phyloP scores from a whole-genome alignment of 2,113 vertebrate genomes.

The Salvelinus namaycush region DNA sequence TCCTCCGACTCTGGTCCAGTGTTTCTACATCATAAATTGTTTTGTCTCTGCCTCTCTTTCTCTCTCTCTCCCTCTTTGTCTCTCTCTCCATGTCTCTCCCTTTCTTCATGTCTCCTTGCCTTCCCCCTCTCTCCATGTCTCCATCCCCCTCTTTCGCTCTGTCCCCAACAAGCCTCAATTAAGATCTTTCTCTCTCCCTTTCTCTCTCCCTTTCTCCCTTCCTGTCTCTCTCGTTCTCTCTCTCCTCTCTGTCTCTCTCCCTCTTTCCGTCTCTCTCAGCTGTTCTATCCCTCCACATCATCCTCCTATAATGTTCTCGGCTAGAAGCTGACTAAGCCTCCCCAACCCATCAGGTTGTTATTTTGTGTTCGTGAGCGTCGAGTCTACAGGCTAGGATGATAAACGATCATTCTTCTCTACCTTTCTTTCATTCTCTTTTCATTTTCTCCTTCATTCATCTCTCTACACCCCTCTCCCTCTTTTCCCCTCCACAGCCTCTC shows the following conservation, averaged over 20 bases:
- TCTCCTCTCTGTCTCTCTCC: not conserved
- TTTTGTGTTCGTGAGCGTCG: conserved; percentile 53
- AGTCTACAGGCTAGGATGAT: conserved; percentile 62
- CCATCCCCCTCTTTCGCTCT: no score
- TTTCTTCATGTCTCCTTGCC: not conserved
- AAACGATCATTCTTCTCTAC: conserved; percentile 66
- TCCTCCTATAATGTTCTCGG: conserved; percentile 58
- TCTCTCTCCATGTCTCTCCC: not conserved
- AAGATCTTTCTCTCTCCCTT: no score
- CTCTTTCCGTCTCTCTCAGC: conserved; percentile 22
- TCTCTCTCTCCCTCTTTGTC: no score
- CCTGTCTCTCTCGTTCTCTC: not conserved
- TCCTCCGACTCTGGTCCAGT: conserved; percentile 17
- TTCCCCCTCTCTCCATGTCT: not conserved
- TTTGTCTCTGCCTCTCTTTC: conserved; percentile 1
- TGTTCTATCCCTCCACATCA: conserved; percentile 61
- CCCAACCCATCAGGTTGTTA: conserved; percentile 66
- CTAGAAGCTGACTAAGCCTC: conserved; percentile 68
- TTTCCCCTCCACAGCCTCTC: conserved; percentile 44
- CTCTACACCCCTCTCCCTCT: not conserved
- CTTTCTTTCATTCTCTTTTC: conserved; percentile 64
- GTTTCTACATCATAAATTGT: not conserved
- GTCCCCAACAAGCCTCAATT: no score
- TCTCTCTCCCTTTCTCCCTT: no score
- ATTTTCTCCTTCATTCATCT: conserved; percentile 44